Evolutionary conservation across 2,888 invertebrate genomes (phyloP).

Genomic region (Choreutis nemorana): DNA sequence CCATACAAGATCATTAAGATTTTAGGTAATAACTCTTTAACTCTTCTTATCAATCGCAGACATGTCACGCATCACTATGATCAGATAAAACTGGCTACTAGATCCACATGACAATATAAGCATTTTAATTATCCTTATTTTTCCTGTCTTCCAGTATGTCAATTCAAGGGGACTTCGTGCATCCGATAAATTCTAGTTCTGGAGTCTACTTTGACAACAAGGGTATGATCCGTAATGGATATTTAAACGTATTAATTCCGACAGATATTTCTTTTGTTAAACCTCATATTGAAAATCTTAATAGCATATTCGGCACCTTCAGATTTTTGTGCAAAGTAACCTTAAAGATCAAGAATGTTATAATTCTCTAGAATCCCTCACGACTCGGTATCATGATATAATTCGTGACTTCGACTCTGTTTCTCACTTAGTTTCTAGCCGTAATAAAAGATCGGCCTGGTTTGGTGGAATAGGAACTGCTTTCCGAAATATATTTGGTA

Average conservation of each 20-base stretch:
- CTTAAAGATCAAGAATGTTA: background rate
- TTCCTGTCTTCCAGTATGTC: background rate
- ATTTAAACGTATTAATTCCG: background rate
- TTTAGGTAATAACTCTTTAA: background rate
- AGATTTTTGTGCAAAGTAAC: background rate
- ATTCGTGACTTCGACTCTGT: background rate
- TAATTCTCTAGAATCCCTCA: background rate
- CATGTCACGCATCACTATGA: slow-evolving; percentile 1
- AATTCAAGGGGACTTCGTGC: background rate
- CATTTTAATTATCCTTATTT: background rate
- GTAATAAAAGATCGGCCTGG: background rate
- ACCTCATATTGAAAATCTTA: background rate
- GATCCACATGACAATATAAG: no score
- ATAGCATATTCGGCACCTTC: background rate
- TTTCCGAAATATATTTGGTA: background rate
- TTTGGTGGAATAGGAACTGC: background rate
- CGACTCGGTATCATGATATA: background rate
- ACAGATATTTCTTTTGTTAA: background rate
- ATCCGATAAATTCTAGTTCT: background rate
- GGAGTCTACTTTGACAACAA: background rate
- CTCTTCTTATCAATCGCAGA: slow-evolving; percentile 1
- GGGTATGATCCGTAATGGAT: background rate
- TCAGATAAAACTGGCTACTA: slow-evolving; percentile 1
- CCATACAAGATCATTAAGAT: slow-evolving; percentile 1
- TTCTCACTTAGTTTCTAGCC: background rate